Conservation (phyloP, 2,797 vertebrate species). For the Typhlichthys subterraneus region DNA sequence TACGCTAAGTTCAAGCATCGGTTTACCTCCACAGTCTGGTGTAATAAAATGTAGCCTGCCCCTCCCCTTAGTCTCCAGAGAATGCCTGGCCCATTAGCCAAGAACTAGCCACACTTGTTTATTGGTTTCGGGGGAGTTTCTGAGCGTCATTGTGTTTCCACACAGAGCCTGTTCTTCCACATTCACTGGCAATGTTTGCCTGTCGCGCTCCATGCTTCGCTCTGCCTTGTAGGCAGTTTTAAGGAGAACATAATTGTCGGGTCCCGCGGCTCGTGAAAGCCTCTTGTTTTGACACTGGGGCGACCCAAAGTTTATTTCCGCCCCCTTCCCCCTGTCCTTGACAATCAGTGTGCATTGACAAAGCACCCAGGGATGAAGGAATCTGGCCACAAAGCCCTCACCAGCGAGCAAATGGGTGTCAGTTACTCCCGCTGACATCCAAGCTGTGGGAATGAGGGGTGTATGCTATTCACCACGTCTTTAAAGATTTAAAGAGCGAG, state of each 20-base stretch:
- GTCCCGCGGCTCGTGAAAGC: conserved; percentile 8
- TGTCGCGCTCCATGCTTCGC: conserved; percentile 7
- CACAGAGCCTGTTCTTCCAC: conserved; percentile 76
- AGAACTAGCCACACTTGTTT: conserved; percentile 77
- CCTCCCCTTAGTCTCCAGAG: conserved; percentile 28
- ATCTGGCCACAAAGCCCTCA: conserved; percentile 18
- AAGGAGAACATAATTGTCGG: conserved; percentile 31
- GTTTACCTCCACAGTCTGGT: conserved; percentile 11
- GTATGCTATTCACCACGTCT: conserved; percentile 31
- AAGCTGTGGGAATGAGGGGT: conserved; percentile 35
- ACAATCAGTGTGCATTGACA: conserved; percentile 14
- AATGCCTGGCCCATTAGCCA: conserved; percentile 19
- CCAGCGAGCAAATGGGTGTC: conserved; percentile 36
- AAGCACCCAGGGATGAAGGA: conserved; percentile 32
- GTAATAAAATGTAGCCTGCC: conserved; percentile 7
- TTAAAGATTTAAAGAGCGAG: conserved; percentile 54
- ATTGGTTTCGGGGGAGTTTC: conserved; percentile 78
- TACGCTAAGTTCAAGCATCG: conserved; percentile 6
- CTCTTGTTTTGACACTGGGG: conserved; percentile 18
- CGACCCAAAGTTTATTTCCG: conserved; percentile 12
- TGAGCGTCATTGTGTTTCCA: conserved; percentile 63
- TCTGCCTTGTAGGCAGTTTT: conserved; percentile 37
- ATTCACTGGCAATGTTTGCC: conserved; percentile 34
- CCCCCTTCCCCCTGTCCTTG: conserved; percentile 13
- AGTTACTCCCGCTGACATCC: conserved; percentile 40